phyloP scores from a whole-genome alignment of 2,797 vertebrate genomes.

The Knipowitschia caucasica region DNA sequence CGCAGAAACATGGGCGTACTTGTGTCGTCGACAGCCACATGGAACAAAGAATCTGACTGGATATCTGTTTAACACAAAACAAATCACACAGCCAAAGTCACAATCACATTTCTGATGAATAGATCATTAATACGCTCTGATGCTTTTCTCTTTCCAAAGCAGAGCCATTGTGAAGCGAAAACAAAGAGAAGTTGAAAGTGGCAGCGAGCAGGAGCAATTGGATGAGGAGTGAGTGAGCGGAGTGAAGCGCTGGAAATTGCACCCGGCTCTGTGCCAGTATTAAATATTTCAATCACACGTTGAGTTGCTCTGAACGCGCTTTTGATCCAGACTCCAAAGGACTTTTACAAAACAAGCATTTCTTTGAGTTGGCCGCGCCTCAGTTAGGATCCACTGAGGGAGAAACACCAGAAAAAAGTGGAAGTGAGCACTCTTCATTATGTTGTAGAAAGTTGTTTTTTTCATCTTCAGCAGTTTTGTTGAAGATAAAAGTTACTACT shows the following conservation, averaged over 20 bases:
- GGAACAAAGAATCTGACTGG: no score
- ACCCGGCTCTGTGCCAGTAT: constrained; percentile 33
- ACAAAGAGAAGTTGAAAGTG: constrained; percentile 17
- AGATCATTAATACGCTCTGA: neutral
- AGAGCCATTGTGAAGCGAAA: constrained; percentile 13
- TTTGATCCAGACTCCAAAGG: constrained; percentile 60
- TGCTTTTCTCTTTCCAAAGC: neutral
- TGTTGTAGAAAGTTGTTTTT: constrained; percentile 26
- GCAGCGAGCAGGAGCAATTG: constrained; percentile 14
- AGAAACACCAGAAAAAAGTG: constrained; percentile 30
- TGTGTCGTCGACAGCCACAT: no score
- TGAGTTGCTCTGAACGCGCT: constrained; percentile 50
- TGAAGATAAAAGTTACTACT: constrained; percentile 19
- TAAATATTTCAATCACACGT: constrained; percentile 65
- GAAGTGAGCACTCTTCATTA: constrained; percentile 43
- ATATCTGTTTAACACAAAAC: neutral
- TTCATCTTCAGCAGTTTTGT: constrained; percentile 34
- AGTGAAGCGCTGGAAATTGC: constrained; percentile 16
- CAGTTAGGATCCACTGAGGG: constrained; percentile 49
- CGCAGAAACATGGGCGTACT: no score
- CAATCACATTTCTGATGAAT: neutral
- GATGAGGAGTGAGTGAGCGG: constrained; percentile 19
- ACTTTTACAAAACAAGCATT: constrained; percentile 60
- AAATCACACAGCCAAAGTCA: neutral
- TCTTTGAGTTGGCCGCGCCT: constrained; percentile 55